A percentile compares a stretch with the other conserved stretches of the same genome.
Evolutionary conservation across 2,888 invertebrate genomes (phyloP).

Genomic region (Lingula anatina): DNA sequence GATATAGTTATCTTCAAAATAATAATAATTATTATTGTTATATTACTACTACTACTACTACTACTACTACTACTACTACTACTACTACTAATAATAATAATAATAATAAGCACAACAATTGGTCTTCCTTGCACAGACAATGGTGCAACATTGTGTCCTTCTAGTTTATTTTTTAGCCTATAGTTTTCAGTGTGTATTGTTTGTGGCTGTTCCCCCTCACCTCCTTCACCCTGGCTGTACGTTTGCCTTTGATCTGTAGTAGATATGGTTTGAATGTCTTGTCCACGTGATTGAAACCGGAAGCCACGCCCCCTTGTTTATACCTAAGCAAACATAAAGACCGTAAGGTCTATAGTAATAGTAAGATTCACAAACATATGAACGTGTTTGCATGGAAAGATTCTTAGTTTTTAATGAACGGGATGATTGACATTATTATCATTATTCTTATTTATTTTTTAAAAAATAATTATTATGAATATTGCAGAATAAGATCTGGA

Average conservation of each 20-base stretch:
- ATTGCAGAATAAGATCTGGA: constrained; percentile 4
- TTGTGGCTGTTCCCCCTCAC: no score
- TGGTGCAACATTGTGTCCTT: no score
- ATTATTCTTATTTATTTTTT: neutral
- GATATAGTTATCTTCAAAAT: neutral
- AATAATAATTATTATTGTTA: neutral
- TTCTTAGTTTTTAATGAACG: neutral
- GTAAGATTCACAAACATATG: neutral
- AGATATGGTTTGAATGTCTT: constrained; percentile 70
- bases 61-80: neutral
- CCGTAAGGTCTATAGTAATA: neutral
- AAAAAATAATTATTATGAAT: neutral
- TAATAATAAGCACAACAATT: no score
- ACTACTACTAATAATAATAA: no score
- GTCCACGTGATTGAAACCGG: constrained; percentile 78
- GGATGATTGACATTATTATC: neutral
- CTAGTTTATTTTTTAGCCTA: no score
- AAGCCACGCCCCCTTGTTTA: constrained; percentile 74
- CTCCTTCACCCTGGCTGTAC: constrained; percentile 73
- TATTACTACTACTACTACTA: neutral
- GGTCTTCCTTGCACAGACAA: no score
- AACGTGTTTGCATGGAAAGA: neutral
- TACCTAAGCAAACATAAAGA: constrained; percentile 54
- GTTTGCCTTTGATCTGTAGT: constrained; percentile 78
- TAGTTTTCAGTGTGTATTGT: no score